Conservation (phyloP, 2,797 vertebrate species). For the Erpetoichthys calabaricus region DNA sequence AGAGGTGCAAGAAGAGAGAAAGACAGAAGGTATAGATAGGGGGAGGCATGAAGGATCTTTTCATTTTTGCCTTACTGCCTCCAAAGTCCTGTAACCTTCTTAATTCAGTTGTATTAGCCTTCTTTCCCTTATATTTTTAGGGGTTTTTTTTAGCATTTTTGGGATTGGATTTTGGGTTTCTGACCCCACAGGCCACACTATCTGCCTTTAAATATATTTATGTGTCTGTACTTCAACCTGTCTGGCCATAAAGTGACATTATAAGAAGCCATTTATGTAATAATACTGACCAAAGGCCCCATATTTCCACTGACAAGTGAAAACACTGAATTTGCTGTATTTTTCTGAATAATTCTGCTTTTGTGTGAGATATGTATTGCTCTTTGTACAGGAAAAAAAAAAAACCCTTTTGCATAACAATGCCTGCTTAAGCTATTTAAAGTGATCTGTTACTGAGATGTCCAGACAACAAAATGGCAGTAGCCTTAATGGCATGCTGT, state of each 20-base stretch:
- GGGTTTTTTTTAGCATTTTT: too few relatives aligned
- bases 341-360: constrained; percentile 47
- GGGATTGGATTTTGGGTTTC: too few relatives aligned
- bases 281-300: constrained; percentile 42
- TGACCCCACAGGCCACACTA: too few relatives aligned
- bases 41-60: too few relatives aligned
- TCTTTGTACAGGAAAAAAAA: constrained; percentile 48
- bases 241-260: constrained; percentile 10
- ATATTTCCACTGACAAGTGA: constrained; percentile 35
- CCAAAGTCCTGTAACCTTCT: too few relatives aligned
- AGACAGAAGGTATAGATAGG: too few relatives aligned
- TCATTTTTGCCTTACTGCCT: too few relatives aligned
- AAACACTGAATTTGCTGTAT: constrained; percentile 41
- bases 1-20: too few relatives aligned
- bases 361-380: constrained; percentile 62
- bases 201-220: too few relatives aligned
- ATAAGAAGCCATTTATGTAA: constrained; percentile 30
- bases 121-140: too few relatives aligned
- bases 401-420: constrained; percentile 71
- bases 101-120: too few relatives aligned
- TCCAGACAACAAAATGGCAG: constrained; percentile 50
- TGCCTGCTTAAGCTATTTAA: constrained; percentile 53
- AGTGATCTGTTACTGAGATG: constrained; percentile 53
- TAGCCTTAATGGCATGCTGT: constrained; percentile 28
- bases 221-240: too few relatives aligned